These are phyloP conservation scores for Chrysogorgia sp. DNA, from an alignment of 92 coral and sea anemone genomes.

Conservation along the genomic window DNA sequence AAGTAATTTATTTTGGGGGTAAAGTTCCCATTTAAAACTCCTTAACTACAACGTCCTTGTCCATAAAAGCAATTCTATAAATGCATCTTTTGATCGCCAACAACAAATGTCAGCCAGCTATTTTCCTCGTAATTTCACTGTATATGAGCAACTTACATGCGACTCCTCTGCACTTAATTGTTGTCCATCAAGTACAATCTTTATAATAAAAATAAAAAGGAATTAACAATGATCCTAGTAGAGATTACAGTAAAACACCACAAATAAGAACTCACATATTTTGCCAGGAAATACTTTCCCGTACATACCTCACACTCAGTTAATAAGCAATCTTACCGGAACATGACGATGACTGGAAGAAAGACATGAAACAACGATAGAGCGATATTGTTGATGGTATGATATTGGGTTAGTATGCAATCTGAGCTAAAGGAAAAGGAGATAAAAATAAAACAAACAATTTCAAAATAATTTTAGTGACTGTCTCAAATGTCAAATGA, in stretches of 20 bases:
- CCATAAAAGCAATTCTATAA: neutral
- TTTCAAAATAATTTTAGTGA: conserved; percentile 31
- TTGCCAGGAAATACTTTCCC: too few species aligned
- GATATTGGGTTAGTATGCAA: conserved; percentile 82
- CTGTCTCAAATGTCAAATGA: neutral
- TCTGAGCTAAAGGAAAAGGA: conserved; percentile 44
- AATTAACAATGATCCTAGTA: too few species aligned
- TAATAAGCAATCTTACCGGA: conserved; percentile 26
- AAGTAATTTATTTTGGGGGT: too few species aligned
- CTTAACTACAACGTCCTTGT: too few species aligned
- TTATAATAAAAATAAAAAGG: neutral
- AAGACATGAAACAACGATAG: conserved; percentile 6
- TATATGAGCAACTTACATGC: conserved; percentile 44
- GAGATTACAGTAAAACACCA: neutral
- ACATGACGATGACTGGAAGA: conserved; percentile 34
- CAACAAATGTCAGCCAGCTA: too few species aligned
- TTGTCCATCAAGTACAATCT: conserved; percentile 57
- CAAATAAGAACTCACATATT: neutral
- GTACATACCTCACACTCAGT: too few species aligned
- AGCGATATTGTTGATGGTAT: conserved; percentile 46
- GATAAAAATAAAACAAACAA: neutral
- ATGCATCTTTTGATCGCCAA: too few species aligned
- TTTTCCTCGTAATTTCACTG: neutral
- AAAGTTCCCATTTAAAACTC: too few species aligned
- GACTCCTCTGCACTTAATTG: conserved; percentile 47